Evolutionary conservation across 2,888 invertebrate genomes (phyloP).

Genomic region (Aleiodes testaceus): DNA sequence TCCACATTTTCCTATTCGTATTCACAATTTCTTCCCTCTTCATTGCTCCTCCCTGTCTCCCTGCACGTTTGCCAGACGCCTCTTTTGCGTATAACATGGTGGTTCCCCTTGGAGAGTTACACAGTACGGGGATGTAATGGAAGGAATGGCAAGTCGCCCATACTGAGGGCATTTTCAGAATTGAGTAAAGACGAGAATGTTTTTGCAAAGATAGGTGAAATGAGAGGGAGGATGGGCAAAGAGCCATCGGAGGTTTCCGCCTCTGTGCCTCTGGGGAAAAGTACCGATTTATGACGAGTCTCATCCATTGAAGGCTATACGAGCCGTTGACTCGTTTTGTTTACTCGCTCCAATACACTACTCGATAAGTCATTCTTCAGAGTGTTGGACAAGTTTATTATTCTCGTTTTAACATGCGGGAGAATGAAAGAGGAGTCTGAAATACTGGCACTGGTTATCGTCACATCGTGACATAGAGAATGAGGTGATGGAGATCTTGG

Average conservation of each 20-base stretch:
- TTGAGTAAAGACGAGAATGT: constrained; percentile 13
- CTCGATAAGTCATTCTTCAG: constrained; percentile 34
- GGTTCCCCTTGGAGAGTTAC: not conserved
- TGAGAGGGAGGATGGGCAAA: constrained; percentile 22
- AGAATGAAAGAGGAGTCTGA: constrained; percentile 27
- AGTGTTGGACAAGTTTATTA: constrained; percentile 35
- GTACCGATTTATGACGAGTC: constrained; percentile 25
- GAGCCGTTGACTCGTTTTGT: constrained; percentile 31
- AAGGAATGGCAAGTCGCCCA: constrained; percentile 46
- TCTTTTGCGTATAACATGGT: constrained; percentile 36
- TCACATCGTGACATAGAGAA: constrained; percentile 37
- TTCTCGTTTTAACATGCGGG: constrained; percentile 20
- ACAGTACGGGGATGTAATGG: constrained; percentile 36
- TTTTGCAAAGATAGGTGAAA: constrained; percentile 21
- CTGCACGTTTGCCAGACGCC: constrained; percentile 45
- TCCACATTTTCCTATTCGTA: constrained; percentile 28
- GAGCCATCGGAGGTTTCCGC: constrained; percentile 36
- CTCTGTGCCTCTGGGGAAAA: constrained; percentile 19
- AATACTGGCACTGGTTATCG: constrained; percentile 9
- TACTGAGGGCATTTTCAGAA: constrained; percentile 1
- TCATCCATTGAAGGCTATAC: constrained; percentile 10
- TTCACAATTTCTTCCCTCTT: constrained; percentile 24
- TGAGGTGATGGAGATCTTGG: constrained; percentile 50
- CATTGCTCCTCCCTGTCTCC: constrained; percentile 31
- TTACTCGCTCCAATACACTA: constrained; percentile 31